Evolutionary conservation across 2,888 invertebrate genomes (phyloP), one percentile per base, ranked within the genome.

Genomic region (Petrolisthes manimaculis): DNA sequence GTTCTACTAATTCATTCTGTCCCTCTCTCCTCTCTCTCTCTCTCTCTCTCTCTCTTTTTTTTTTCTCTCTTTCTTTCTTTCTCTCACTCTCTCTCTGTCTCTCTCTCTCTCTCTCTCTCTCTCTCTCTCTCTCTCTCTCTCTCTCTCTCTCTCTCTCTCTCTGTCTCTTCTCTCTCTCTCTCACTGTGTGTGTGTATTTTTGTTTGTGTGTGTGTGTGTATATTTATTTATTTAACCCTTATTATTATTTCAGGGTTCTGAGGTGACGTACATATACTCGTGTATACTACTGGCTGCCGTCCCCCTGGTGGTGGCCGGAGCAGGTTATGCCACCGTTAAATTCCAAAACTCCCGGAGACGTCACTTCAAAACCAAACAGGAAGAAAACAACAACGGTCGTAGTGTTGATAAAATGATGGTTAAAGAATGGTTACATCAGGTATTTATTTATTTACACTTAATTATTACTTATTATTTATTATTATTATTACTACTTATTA

Each of bases 211-310:
- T 9, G 61, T 24, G 61, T 69, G 9, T 24, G 5, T 54, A 55
- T 55, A n/a, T 6, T 6, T 75, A 24, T 75, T 5, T 75, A 75
- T 75, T 3, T 75, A 75, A 21, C 5, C 3, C 18, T 75, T n/a
- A 37, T 37, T 81, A 5, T 56, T 86, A 80, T 94, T 94, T 55
- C 94, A 97, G 95, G 99, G 98, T 51, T 99, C 98, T 92, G 99
- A 99, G 93, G 94, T 99, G 88, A 97, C 97, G n/a, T 99, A 97
- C 94, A 98, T 99, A 92, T 98, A 98, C 93, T 97, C 96, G 0
- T 98, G 98, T 93, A 95, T 98, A 14, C 96, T 97, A 91, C 94
- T 99, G 75, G 96, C 96, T 1, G 97, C 98, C 92, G 96, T 99
- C 14, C 99, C 99, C 6, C 96, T 99, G 86, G 94, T 98, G 0